Base-by-base conservation (phyloP, 2,888 invertebrate genomes). In the Philonicus albiceps region DNA sequence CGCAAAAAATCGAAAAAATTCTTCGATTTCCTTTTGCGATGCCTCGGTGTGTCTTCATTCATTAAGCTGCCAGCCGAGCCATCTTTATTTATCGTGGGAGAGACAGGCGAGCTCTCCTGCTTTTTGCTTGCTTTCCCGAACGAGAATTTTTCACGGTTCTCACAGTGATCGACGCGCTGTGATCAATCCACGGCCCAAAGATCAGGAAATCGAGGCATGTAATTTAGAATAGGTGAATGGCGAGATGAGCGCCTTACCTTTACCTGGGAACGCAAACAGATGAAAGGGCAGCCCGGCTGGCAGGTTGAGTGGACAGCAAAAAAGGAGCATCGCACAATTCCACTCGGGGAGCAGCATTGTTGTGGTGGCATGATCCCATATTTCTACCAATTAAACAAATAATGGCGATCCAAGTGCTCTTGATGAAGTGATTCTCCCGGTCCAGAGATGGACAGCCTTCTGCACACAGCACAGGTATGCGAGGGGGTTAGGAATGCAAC, bases 41-140 rank as follows among this genome's bases (percentile, higher is more conserved):
- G 75, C 30, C 85, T 85, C 81, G 55, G 53, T 81, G 64, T 64
- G 74, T 75, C 49, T 85, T 85, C 85, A 85, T 85, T 75, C 85
- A 75, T 85, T 81, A 81, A 74, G 84, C 85, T 84, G 87, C 84
- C 85, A 87, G 75, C 85, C 64, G 19, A 74, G 34, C 86, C 72
- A 19, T 86, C 81, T 81, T n/a, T 86, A 87, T 87, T 86, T 87
- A 87, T 87, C 87, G 87, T 87, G 87, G 87, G 87, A 87, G 87
- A 87, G 81, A 87, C 73, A 64, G 27, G 40, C 55, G 13, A 75
- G 74, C 55, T 43, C 37, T 55, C 64, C 34, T 55, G 81, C 22
- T 84, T 72, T 72, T 85, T 83, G 86, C 27, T 81, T 86, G 81
- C 75, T 86, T 87, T 87, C 85, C 85, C 87, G 49, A 74, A 86